Percentiles rank a stretch among this genome's conserved stretches.
Conservation (phyloP, 2,797 vertebrate species). For the Peromyscus melanophrys region DNA sequence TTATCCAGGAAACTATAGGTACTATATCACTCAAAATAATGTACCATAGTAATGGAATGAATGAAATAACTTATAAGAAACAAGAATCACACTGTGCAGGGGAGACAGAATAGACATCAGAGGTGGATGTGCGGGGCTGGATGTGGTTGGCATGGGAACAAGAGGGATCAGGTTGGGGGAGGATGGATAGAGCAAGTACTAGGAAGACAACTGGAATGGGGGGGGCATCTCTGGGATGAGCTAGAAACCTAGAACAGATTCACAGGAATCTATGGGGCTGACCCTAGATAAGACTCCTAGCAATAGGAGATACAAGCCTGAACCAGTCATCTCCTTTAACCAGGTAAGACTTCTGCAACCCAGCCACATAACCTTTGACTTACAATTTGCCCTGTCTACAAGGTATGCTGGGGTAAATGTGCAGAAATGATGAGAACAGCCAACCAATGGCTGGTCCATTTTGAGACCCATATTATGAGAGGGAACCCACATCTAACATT, state of each 20-base stretch:
- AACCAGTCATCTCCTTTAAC: background rate
- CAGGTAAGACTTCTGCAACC: background rate
- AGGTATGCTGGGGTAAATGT: background rate
- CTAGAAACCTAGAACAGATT: background rate
- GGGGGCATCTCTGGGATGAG: background rate
- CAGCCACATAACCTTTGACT: background rate
- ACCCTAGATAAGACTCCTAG: background rate
- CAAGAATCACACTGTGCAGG: background rate
- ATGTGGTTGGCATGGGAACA: background rate
- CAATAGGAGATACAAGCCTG: background rate
- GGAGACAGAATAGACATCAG: background rate
- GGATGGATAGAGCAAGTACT: background rate
- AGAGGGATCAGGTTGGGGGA: background rate
- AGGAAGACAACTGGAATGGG: background rate
- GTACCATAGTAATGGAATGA: background rate
- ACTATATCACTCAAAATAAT: background rate
- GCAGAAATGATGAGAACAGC: background rate
- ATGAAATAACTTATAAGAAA: background rate
- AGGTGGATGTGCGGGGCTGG: background rate
- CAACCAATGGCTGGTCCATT: too few relatives aligned
- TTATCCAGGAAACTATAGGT: background rate
- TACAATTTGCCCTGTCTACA: background rate
- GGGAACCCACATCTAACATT: background rate
- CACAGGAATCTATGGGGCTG: background rate
- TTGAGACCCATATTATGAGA: background rate